Base-by-base conservation (phyloP, 2,888 invertebrate genomes). In the Aleiodes alternator region DNA sequence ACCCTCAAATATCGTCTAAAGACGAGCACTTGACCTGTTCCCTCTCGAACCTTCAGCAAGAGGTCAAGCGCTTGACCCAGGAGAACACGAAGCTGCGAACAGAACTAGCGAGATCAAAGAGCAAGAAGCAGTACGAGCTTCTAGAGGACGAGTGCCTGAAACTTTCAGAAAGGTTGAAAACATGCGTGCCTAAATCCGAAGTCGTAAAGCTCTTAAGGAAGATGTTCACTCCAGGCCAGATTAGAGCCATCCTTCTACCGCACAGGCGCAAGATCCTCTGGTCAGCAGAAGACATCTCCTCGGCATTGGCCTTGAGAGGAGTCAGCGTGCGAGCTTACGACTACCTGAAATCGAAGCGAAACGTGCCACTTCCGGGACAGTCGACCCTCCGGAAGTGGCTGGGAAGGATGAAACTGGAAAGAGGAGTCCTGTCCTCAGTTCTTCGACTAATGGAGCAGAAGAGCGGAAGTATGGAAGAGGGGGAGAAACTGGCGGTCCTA, bases 371-470 rank as follows among this genome's bases (percentile, higher is more conserved):
- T 9, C 75, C 75, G 1, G 69, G 69, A 34, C 23, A 69, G 16
- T 70, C 70, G 11, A 70, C 75, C 3, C 51, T 75, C 2, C 51
- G 75, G 34, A 56, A 59, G 43, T 75, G 75, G 75, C 50, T 61
- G 7, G 16, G 16, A 4, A 70, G 43, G 9, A n/a, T 70, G 14
- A 59, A 69, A n/a, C 29, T 70, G 3, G 57, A 59, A 8, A 61
- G 34, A 34, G 34, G 34, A 34, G 34, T 34, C 4, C 31, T 69
- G 7, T 34, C 53, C 11, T 53, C 69, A 8, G 43, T 69, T 9
- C n/a, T 69, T 5, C 51, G 16, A 31, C 14, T 14, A 6, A 69
- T 69, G 69, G 53, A 3, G 31, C 31, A 53, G 29, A 69, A 55
- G 69, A 11, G 53, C 14, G 5, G 11, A 38, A 34, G 53, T 4